phyloP scores from a whole-genome alignment of 2,888 invertebrate species.

The Lysandra bellargus region DNA sequence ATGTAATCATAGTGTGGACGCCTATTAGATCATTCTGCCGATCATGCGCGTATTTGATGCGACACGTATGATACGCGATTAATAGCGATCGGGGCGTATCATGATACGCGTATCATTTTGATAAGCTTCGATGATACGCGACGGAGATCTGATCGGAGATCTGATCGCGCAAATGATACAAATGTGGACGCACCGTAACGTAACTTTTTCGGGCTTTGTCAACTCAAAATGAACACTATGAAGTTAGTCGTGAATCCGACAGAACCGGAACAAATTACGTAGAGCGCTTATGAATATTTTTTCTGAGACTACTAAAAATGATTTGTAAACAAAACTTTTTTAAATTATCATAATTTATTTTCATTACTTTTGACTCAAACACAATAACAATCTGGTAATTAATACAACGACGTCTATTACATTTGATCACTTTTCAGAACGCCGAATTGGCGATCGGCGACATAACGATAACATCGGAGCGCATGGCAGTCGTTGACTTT shows the following conservation, averaged over 20 bases:
- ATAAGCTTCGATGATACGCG: too few relatives aligned
- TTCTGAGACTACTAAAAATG: not conserved
- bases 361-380: not conserved
- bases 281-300: not conserved
- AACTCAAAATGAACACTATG: not conserved
- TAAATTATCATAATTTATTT: not conserved
- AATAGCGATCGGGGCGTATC: too few relatives aligned
- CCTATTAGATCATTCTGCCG: too few relatives aligned
- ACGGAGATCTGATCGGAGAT: too few relatives aligned
- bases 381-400: not conserved
- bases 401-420: not conserved
- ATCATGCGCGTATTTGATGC: too few relatives aligned
- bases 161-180: too few relatives aligned
- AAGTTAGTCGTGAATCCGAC: not conserved
- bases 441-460: conserved; percentile 96
- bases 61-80: too few relatives aligned
- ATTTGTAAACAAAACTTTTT: not conserved
- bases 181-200: too few relatives aligned
- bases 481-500: conserved; percentile 93
- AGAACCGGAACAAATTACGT: not conserved
- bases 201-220: too few relatives aligned
- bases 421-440: conserved; percentile 80
- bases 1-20: too few relatives aligned
- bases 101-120: too few relatives aligned
- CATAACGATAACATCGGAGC: conserved; percentile 94